phyloP scores from a whole-genome alignment of 1,140 invertebrate genomes.

The Diabrotica virgifera region DNA sequence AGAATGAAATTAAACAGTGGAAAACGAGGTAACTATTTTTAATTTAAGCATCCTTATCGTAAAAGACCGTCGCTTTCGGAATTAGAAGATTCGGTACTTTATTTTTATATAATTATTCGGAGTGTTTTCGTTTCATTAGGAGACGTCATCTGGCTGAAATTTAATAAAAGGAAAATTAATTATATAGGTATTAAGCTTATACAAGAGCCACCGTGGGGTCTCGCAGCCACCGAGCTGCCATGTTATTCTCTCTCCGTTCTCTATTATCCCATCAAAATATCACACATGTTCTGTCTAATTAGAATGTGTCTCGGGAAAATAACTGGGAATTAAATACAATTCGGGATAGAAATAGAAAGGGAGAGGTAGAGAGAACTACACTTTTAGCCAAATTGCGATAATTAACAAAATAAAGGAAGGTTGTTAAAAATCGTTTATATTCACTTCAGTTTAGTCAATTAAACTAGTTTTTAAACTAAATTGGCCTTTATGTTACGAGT shows the following conservation, averaged over 20 bases:
- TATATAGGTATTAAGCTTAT: constrained; percentile 21
- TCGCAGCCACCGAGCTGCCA: neutral
- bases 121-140: constrained; percentile 26
- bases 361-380: too few species aligned
- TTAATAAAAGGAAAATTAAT: constrained; percentile 26
- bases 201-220: constrained; percentile 7
- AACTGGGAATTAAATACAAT: constrained; percentile 3
- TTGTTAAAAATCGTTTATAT: too few species aligned
- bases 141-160: constrained; percentile 19
- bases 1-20: neutral
- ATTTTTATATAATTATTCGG: constrained; percentile 26
- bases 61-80: constrained; percentile 7
- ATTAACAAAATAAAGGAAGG: too few species aligned
- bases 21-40: neutral
- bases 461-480: too few species aligned
- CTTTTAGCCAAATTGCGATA: too few species aligned
- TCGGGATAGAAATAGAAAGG: neutral
- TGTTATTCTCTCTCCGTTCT: constrained; percentile 12
- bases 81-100: constrained; percentile 17
- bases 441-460: too few species aligned
- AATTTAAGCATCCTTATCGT: neutral
- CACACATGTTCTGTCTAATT: constrained; percentile 5
- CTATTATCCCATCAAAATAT: constrained; percentile 9
- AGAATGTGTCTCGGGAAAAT: constrained; percentile 2
- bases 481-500: too few species aligned